phyloP scores from a whole-genome alignment of 1,140 invertebrate species.

The Eumeta japonica region DNA sequence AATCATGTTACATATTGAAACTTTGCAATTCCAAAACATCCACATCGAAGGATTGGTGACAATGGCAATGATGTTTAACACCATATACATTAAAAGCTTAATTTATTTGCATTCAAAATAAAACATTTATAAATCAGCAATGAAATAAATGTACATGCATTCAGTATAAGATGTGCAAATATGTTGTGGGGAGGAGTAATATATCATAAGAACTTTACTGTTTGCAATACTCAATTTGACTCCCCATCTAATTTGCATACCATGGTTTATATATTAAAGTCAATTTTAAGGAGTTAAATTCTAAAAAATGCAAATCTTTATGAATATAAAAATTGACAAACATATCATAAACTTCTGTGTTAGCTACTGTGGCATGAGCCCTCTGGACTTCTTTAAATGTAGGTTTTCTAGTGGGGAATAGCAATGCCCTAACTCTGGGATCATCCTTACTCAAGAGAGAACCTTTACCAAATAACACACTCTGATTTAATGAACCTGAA shows the following conservation, averaged over 20 bases:
- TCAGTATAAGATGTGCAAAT: too few species aligned
- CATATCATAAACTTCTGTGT: constrained; percentile 73
- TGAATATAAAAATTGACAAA: neutral
- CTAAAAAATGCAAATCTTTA: neutral
- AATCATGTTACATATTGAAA: too few species aligned
- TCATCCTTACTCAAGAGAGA: constrained; percentile 70
- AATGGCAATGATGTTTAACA: too few species aligned
- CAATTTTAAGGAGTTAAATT: neutral
- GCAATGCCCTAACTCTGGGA: constrained; percentile 68
- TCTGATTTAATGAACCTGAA: constrained; percentile 70
- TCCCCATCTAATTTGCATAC: too few species aligned
- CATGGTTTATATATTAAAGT: too few species aligned
- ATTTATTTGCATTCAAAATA: too few species aligned
- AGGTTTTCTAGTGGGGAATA: constrained; percentile 79
- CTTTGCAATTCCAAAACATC: too few species aligned
- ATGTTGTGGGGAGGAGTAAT: too few species aligned
- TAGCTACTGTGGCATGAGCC: constrained; percentile 71
- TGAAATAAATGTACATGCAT: too few species aligned
- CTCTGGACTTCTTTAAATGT: constrained; percentile 79
- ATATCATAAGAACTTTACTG: neutral
- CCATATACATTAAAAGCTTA: too few species aligned
- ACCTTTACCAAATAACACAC: constrained; percentile 74
- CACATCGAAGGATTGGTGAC: too few species aligned
- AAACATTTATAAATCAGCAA: too few species aligned
- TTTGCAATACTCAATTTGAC: neutral